Evolutionary conservation across 1,140 invertebrate genomes (phyloP), one percentile per base, ranked within the genome.

Genomic region (Drosophila pachea): DNA sequence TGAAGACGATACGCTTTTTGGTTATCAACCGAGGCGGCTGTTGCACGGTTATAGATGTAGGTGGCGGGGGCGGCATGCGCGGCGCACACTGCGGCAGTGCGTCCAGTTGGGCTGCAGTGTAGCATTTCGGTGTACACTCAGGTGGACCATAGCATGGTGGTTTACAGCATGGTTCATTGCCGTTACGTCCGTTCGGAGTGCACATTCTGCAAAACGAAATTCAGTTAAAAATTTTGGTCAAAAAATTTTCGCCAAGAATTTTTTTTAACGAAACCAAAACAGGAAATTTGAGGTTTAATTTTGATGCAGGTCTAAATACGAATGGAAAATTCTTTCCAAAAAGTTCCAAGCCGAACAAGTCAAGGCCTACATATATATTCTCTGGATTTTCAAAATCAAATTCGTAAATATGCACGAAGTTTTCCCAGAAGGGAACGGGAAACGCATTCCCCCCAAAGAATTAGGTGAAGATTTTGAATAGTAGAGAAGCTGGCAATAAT

Each of bases 31-130:
- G 72, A 5, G 81, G 81, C 6, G 81, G 77, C 42, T 86, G 81
- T 14, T 86, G 81, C 6, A 86, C 71, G 4, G 77, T 86, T 11
- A 86, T 72, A 58, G 67, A 72, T 66, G 76, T 76, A 14, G 77
- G 77, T 14, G 56, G 63, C 7, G 77, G 75, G 36, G 81, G 74
- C 32, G 81, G 77, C 33, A 71, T 62, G 4, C 70, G 63, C 11
- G 81, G 72, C 7, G 74, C 74, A 50, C 81, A 86, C 65, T 86
- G 81, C 12, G 81, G 81, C 36, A 86, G 16, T 0, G 71, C 71
- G 4, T 75, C 72, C 55, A 84, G 60, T 48, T 84, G 72, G 4
- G 68, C 68, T 5, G 69, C 60, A 40, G 64, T 71, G 33, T 77
- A 79, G 31, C 79, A 84, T 66, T 79, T 74, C 4, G 79, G 76